These are phyloP conservation scores for Morone chrysops DNA, from an alignment of 2,113 vertebrate genomes.

Conservation along the genomic window DNA sequence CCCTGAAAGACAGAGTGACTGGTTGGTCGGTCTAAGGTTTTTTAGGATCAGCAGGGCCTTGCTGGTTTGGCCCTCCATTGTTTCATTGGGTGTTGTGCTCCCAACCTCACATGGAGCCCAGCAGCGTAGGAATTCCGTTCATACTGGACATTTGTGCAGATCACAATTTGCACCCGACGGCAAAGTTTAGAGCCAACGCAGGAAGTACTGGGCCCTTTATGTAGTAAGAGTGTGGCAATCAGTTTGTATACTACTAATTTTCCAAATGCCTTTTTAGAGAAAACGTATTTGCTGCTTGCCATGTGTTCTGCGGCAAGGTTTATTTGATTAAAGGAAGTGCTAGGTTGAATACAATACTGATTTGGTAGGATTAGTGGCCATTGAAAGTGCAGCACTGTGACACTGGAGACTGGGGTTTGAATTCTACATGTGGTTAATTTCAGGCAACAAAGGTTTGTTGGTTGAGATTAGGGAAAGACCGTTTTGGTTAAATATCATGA, in stretches of 20 bases:
- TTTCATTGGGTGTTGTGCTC: not conserved
- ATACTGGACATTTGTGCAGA: not conserved
- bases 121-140: not conserved
- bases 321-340: not conserved
- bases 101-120: not conserved
- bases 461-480: not conserved
- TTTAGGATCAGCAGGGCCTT: not conserved
- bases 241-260: not conserved
- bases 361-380: not conserved
- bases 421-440: not conserved
- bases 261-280: not conserved
- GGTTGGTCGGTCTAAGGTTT: not conserved
- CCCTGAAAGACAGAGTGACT: not conserved
- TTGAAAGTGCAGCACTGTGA: not conserved
- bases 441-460: not conserved
- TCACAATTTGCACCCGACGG: not conserved
- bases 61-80: too few species aligned
- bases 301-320: not conserved
- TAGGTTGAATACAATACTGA: not conserved
- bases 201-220: not conserved
- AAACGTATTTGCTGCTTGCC: not conserved
- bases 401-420: not conserved
- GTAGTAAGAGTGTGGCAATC: not conserved
- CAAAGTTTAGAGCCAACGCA: not conserved
- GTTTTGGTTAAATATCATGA: not conserved